Percentiles rank a stretch among this genome's conserved stretches.
Conservation (phyloP, 2,113 vertebrate genomes). For the Clupea harengus region DNA sequence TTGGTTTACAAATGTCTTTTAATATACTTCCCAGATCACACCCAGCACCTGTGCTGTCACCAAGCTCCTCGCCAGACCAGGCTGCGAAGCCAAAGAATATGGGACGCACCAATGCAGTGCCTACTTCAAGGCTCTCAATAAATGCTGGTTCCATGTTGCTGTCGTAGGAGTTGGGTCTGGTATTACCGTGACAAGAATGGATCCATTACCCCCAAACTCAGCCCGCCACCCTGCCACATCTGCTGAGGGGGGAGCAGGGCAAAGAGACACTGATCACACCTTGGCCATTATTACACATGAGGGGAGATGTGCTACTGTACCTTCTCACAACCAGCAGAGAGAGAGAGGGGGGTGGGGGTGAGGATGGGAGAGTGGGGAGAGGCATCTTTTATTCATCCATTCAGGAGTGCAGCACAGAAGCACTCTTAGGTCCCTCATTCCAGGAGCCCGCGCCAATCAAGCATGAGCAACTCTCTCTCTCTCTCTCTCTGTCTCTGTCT, state of each 20-base stretch:
- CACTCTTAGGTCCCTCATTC: not conserved
- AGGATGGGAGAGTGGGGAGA: slow-evolving; percentile 22
- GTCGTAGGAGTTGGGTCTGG: not conserved
- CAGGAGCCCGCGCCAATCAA: not conserved
- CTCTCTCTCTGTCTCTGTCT: too few species aligned
- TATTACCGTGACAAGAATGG: not conserved
- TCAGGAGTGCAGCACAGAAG: slow-evolving; percentile 45
- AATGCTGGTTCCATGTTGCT: slow-evolving; percentile 15
- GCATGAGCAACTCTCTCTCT: not conserved
- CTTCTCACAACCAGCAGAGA: slow-evolving; percentile 22
- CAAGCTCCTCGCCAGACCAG: not conserved
- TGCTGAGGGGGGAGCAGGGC: slow-evolving; percentile 11
- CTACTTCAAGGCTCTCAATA: not conserved
- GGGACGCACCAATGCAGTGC: not conserved
- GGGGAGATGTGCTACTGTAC: slow-evolving; percentile 42
- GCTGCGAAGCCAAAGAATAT: not conserved
- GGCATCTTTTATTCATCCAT: slow-evolving; percentile 61
- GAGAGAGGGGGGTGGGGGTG: not conserved
- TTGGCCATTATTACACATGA: slow-evolving; percentile 56
- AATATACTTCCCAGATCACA: not conserved
- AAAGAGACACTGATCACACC: slow-evolving; percentile 38
- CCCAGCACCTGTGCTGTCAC: not conserved
- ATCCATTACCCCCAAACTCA: not conserved
- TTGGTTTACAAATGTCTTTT: not conserved
- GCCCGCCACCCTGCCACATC: not conserved